phyloP scores from a whole-genome alignment of 2,113 vertebrate genomes.

The Amazona vittata region DNA sequence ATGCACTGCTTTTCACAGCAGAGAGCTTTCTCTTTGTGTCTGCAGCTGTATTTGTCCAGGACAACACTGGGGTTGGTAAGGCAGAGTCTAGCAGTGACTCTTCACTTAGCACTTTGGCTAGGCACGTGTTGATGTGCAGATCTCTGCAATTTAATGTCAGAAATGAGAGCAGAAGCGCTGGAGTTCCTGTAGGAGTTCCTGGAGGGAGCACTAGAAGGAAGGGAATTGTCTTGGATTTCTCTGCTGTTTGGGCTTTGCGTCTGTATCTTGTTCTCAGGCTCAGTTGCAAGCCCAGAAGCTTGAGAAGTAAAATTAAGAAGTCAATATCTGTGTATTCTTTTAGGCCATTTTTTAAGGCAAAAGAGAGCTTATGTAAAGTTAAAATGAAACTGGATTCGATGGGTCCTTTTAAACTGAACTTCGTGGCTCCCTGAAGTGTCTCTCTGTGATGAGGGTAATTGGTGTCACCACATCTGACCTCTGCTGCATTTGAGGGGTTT shows the following conservation, averaged over 20 bases:
- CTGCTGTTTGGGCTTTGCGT: neutral
- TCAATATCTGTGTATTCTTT: neutral
- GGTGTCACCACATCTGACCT: neutral
- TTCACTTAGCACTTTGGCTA: neutral
- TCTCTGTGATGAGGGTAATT: neutral
- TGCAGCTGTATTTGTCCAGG: neutral
- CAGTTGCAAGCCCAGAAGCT: neutral
- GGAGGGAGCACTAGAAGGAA: neutral
- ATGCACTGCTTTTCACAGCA: fast-evolving
- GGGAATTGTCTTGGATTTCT: neutral
- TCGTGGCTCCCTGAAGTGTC: neutral
- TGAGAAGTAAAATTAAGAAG: neutral
- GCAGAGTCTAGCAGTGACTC: neutral
- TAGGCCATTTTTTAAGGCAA: neutral
- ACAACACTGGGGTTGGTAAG: neutral
- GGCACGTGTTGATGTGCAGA: neutral
- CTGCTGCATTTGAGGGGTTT: neutral
- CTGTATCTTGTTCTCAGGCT: neutral
- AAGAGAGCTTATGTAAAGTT: neutral
- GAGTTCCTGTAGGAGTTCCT: neutral
- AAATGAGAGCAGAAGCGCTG: neutral
- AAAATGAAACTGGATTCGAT: neutral
- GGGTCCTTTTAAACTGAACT: neutral
- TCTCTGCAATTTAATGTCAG: neutral
- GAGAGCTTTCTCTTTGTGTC: neutral